These are phyloP conservation scores for Echinarachnius parma DNA, from an alignment of 53 echinoderm and acorn worm species.

Conservation along the genomic window DNA sequence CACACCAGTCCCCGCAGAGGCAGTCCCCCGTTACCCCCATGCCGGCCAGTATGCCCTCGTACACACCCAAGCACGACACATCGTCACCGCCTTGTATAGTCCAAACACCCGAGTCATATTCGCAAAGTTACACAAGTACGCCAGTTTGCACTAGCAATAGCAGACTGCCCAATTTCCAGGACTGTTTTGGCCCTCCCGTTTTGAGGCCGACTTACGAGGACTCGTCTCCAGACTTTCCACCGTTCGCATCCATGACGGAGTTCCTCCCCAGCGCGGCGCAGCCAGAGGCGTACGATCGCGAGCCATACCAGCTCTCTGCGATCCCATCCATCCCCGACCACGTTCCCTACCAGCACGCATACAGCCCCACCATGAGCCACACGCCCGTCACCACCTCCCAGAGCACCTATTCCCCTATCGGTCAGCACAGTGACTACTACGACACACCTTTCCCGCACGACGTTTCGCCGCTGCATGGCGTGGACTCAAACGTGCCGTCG, in stretches of 20 bases:
- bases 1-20: slow-evolving; percentile 46
- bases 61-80: slow-evolving; percentile 57
- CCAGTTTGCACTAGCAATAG: slow-evolving; percentile 48
- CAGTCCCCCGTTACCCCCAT: slow-evolving; percentile 44
- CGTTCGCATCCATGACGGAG: slow-evolving; percentile 36
- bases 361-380: slow-evolving; percentile 34
- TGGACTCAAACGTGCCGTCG: slow-evolving; percentile 33
- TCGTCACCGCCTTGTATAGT: slow-evolving; percentile 53
- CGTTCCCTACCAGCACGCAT: slow-evolving; percentile 49
- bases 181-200: slow-evolving; percentile 69
- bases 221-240: slow-evolving; percentile 45
- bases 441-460: slow-evolving; percentile 41
- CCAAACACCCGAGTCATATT: slow-evolving; percentile 36
- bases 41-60: slow-evolving; percentile 47
- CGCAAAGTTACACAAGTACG: slow-evolving; percentile 42
- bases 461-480: slow-evolving; percentile 27
- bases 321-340: slow-evolving; percentile 49
- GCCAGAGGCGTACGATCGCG: slow-evolving; percentile 46
- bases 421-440: slow-evolving; percentile 37
- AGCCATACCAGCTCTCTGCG: slow-evolving; percentile 42
- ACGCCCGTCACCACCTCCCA: slow-evolving; percentile 53
- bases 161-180: slow-evolving; percentile 88
- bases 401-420: slow-evolving; percentile 42
- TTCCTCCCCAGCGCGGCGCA: slow-evolving; percentile 54
- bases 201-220: slow-evolving; percentile 52